A percentile compares a stretch with the other conserved stretches of the same genome.
phyloP scores from a whole-genome alignment of 2,113 vertebrate genomes.

The Propithecus coquereli region DNA sequence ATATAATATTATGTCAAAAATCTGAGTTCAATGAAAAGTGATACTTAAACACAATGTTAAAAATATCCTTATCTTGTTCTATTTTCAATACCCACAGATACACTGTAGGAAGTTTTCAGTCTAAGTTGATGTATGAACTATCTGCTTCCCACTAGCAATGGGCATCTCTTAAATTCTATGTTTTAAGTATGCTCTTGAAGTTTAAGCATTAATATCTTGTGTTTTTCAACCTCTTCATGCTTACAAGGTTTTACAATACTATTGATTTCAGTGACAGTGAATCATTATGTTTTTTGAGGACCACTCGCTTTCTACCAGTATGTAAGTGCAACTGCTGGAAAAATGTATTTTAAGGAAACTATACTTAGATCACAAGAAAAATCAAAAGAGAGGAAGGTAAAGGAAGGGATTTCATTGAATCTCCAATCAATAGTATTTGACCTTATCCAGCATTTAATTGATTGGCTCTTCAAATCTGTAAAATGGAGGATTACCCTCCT shows the following conservation, averaged over 20 bases:
- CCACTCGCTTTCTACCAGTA: constrained; percentile 71
- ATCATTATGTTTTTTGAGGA: constrained; percentile 77
- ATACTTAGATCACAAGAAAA: constrained; percentile 75
- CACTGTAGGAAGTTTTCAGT: neutral
- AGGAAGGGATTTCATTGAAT: constrained; percentile 77
- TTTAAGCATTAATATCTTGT: constrained; percentile 62
- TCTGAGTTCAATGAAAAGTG: neutral
- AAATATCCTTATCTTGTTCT: neutral
- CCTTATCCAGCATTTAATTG: constrained; percentile 81
- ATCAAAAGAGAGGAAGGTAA: constrained; percentile 64
- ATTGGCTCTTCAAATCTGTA: constrained; percentile 80
- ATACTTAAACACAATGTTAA: neutral
- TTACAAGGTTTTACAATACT: constrained; percentile 73
- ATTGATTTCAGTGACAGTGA: constrained; percentile 80
- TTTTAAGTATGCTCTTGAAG: constrained; percentile 70
- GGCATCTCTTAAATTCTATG: constrained; percentile 38
- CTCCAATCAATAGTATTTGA: constrained; percentile 82
- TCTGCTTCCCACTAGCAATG: neutral
- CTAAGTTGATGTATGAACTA: neutral
- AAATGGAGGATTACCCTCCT: constrained; percentile 77
- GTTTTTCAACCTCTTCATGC: constrained; percentile 58
- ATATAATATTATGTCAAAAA: neutral
- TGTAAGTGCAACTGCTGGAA: constrained; percentile 60
- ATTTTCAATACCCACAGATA: neutral
- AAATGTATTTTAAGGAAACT: constrained; percentile 70